Base-by-base conservation (phyloP, 2,888 invertebrate genomes). In the Macroteleia sp. region DNA sequence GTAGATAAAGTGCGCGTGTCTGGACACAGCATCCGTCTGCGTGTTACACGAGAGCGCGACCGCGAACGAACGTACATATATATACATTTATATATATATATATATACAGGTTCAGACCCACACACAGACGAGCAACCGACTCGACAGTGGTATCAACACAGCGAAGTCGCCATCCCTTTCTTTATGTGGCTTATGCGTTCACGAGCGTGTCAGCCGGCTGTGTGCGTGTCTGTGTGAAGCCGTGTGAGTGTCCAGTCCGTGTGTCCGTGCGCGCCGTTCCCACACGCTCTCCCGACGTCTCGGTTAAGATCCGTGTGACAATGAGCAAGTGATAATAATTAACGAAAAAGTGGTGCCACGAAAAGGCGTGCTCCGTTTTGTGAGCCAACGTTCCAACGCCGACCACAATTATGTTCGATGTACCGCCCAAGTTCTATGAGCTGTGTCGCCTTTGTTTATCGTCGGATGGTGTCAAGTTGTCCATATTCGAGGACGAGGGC, bases 391-490 rank as follows among this genome's bases (percentile, higher is more conserved):
- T 34, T 32, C 34, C 50, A 34, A n/a, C 20, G 32, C 32, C 46
- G 48, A 48, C 20, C 92, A 92, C 93, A 95, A 96, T 95, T 95
- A 96, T 96, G 96, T 96, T 95, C 95, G 95, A 95, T 94, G 95
- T 96, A 95, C 96, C 96, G 94, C 95, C 95, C 94, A 96, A 96
- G 95, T 96, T 96, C 94, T 96, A 96, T 94, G 96, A 96, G 95
- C 95, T 97, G 94, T 96, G 96, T 95, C 96, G 96, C 93, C 95
- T 97, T 94, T 97, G 96, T 95, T 95, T 97, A 95, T 96, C 96
- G 93, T 90, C 91, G 85, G 92, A 94, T 94, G 95, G 95, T 94
- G 94, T 94, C 93, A 94, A 94, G 93, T 93, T 95, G 93, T 94
- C 94, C 93, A 94, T 95, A 93, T 95, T 95, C 92, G 95, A 95